These are phyloP conservation scores for Drosophila robusta DNA, from an alignment of 2,888 invertebrate species.

Conservation along the genomic window DNA sequence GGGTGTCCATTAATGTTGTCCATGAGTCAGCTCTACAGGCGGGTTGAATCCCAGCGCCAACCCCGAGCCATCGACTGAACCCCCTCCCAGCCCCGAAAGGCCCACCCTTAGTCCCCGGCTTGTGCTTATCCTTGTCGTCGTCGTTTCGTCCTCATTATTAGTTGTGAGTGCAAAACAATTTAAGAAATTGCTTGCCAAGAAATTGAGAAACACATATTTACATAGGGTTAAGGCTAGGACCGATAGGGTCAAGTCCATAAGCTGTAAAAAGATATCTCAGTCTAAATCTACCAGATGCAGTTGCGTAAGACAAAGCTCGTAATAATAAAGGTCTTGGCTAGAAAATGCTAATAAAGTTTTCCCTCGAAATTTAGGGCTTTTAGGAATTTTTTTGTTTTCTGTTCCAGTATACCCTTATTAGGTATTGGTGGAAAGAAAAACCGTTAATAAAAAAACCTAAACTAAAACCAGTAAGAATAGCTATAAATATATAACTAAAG, in stretches of 20 bases:
- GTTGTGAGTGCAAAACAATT: constrained; percentile 71
- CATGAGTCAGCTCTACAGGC: constrained; percentile 61
- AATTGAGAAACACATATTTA: constrained; percentile 9
- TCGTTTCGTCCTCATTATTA: constrained; percentile 52
- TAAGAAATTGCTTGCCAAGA: constrained; percentile 67
- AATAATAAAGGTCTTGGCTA: too few relatives aligned
- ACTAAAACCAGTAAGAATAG: too few relatives aligned
- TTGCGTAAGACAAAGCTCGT: too few relatives aligned
- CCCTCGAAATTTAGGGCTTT: background rate
- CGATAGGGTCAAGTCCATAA: background rate
- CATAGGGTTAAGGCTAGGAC: constrained; percentile 3
- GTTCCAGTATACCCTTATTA: too few relatives aligned
- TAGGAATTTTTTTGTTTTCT: too few relatives aligned
- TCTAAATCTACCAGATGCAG: too few relatives aligned
- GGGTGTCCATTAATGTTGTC: constrained; percentile 41
- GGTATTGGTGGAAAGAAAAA: too few relatives aligned
- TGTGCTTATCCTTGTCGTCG: constrained; percentile 28
- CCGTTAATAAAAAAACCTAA: too few relatives aligned
- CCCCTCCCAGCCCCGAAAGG: background rate
- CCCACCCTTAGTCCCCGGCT: constrained; percentile 1
- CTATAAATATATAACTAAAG: too few relatives aligned
- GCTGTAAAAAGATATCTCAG: background rate
- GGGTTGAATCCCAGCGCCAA: constrained; percentile 3
- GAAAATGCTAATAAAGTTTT: background rate
- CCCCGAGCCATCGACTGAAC: background rate